These are phyloP conservation scores for Octopus sinensis DNA, from an alignment of 1,140 invertebrate genomes.

Conservation along the genomic window DNA sequence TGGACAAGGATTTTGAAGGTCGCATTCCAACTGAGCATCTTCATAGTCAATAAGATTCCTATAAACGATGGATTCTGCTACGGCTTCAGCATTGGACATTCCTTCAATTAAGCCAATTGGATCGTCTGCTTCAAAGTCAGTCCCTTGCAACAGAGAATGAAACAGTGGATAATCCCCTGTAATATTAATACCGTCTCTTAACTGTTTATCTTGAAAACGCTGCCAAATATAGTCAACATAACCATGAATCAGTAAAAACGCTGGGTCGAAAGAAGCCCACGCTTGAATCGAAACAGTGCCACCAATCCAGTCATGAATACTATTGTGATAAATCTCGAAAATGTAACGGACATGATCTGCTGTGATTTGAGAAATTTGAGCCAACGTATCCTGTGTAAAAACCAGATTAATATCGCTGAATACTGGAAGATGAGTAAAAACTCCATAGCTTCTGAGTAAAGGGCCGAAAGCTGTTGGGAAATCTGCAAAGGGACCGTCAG, in stretches of 20 bases:
- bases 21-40: conserved; percentile 29
- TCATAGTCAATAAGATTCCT: conserved; percentile 32
- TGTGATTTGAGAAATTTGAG: background rate
- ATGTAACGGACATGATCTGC: background rate
- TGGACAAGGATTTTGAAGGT: background rate
- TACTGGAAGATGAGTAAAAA: background rate
- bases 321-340: conserved; percentile 19
- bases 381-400: background rate
- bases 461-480: conserved; percentile 12
- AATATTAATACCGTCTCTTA: background rate
- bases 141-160: background rate
- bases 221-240: conserved; percentile 10
- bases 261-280: background rate
- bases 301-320: conserved; percentile 11
- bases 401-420: background rate
- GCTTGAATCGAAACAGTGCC: background rate
- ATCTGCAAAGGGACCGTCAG: conserved; percentile 44
- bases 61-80: conserved; percentile 35
- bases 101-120: conserved; percentile 17
- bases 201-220: conserved; percentile 6
- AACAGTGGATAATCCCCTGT: background rate
- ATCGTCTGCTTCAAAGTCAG: background rate
- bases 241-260: conserved; percentile 6
- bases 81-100: conserved; percentile 36
- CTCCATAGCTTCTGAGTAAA: conserved; percentile 22